Evolutionary conservation across 2,888 invertebrate species (phyloP).

Genomic region (Lithophane semibrunnea): DNA sequence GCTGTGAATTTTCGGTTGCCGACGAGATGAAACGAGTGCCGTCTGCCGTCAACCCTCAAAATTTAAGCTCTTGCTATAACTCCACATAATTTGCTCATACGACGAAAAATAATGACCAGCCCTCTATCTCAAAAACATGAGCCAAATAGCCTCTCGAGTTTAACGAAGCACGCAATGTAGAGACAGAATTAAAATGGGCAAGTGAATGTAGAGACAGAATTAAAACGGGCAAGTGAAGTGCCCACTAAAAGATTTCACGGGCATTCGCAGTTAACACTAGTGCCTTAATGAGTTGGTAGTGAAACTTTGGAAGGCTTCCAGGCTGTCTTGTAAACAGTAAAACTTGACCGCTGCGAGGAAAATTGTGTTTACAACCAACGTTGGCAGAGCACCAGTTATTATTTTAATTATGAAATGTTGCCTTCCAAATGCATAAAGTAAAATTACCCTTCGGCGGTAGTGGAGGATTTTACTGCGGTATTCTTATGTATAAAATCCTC

Average conservation of each 20-base stretch:
- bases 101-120: slow-evolving; percentile 69
- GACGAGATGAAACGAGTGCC: not conserved
- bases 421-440: slow-evolving; percentile 6
- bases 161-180: slow-evolving; percentile 83
- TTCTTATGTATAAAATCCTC: not conserved
- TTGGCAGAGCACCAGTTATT: slow-evolving; percentile 48
- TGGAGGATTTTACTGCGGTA: not conserved
- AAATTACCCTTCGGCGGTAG: not conserved
- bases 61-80: slow-evolving; percentile 34
- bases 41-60: slow-evolving; percentile 36
- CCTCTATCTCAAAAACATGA: slow-evolving; percentile 73
- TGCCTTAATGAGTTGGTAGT: slow-evolving; percentile 84
- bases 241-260: slow-evolving; percentile 86
- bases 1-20: slow-evolving; percentile 7
- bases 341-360: slow-evolving; percentile 60
- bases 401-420: slow-evolving; percentile 41
- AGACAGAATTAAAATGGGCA: slow-evolving; percentile 83
- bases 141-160: slow-evolving; percentile 86
- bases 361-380: slow-evolving; percentile 60
- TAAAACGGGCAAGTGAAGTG: slow-evolving; percentile 83
- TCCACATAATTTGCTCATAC: slow-evolving; percentile 48
- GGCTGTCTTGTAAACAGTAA: slow-evolving; percentile 82
- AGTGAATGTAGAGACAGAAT: slow-evolving; percentile 81
- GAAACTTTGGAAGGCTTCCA: slow-evolving; percentile 87
- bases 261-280: slow-evolving; percentile 85